Evolutionary conservation across 1,140 invertebrate species (phyloP), one percentile per base, ranked within the genome.

Genomic region (Procambarus clarkii): DNA sequence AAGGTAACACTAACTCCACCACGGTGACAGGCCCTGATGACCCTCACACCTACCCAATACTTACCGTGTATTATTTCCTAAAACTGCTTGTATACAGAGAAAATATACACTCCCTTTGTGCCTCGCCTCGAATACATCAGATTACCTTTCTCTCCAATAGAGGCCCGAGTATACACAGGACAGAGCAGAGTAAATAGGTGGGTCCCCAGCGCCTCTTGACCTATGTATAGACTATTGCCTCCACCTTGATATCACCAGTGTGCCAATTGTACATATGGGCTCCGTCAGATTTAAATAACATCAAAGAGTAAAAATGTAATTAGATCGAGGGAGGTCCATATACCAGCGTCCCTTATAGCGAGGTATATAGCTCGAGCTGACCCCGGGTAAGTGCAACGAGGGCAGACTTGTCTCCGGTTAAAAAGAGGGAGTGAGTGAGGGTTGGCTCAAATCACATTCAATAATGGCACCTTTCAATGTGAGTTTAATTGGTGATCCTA

Each of bases 261-360:
- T 88, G 86, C 86, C 86, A 88, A 80, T 88, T 81, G 86, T 80
- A 8, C 69, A 50, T 71, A 54, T 64, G 54, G 34, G 1, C 13
- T 45, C 4, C 45, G 54, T 80, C 86, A 80, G 2, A 50, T 44
- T 48, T 71, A 88, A 88, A 88, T 88, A 88, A 88, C 86, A 80
- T 88, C 86, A 88, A 88, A 88, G 78, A 48, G 60, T 9, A 71
- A 46, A 88, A 69, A 54, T 79, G 86, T 48, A 88, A 81, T 46
- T 5, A 58, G 78, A 88, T 34, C 18, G 77, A 80, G 44, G 48
- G 34, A 58, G 69, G 18, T 13, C 58, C n/a, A 69, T 60, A 83
- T 83, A 64, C 34, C 45, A 58, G 60, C 11, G 81, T 13, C 34
- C 58, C 58, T 34, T 34, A 45, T 83, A 74, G n/a, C 69, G 5